Conservation (phyloP, 2,113 vertebrate species). For the Tylochromis polylepis region DNA sequence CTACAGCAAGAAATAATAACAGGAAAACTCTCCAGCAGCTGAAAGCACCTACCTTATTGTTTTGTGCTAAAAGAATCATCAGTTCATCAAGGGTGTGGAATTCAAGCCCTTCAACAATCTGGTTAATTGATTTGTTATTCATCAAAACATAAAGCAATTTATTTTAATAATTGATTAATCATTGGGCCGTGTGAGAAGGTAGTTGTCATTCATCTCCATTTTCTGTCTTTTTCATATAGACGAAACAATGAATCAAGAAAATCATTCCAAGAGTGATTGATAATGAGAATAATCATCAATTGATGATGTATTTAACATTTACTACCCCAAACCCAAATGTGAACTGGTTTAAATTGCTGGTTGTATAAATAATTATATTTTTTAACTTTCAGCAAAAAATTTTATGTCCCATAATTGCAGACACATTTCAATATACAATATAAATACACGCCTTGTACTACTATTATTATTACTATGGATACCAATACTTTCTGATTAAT, state of each 20-base stretch:
- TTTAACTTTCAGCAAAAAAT: neutral
- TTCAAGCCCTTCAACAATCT: neutral
- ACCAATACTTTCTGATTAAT: neutral
- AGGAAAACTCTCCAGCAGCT: neutral
- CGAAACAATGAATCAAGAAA: neutral
- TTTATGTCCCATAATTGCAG: neutral
- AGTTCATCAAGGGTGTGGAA: neutral
- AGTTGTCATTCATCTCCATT: neutral
- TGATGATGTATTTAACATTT: neutral
- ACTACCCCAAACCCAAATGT: neutral
- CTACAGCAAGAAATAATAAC: neutral
- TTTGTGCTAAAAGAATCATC: neutral
- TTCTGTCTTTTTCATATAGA: neutral
- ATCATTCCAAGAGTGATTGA: neutral
- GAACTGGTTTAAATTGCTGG: neutral
- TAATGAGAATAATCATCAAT: neutral
- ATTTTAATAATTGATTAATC: neutral
- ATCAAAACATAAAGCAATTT: neutral
- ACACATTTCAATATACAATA: neutral
- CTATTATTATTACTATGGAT: neutral
- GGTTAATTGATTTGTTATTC: neutral
- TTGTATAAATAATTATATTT: neutral
- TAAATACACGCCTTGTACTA: neutral
- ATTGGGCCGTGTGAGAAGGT: neutral
- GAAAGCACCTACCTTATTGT: neutral